Evolutionary conservation across 2,113 vertebrate species (phyloP).

Genomic region (Corvus hawaiiensis): DNA sequence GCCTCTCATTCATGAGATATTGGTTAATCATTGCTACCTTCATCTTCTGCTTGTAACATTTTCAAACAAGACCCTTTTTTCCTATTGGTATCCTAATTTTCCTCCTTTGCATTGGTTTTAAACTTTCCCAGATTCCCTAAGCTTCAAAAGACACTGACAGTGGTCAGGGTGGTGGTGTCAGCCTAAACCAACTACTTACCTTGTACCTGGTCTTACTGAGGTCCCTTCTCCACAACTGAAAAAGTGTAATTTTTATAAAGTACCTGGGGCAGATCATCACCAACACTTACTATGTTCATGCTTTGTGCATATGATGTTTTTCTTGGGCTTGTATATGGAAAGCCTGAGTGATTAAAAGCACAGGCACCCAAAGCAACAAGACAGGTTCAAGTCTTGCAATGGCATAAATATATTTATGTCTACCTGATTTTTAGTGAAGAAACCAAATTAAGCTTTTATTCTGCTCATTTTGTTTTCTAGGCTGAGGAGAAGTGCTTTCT

Average conservation of each 20-base stretch:
- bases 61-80: background rate
- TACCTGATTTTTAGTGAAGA: background rate
- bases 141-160: background rate
- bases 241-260: background rate
- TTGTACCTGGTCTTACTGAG: background rate
- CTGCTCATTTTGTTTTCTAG: slow-evolving; percentile 60
- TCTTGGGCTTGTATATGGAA: background rate
- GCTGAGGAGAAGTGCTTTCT: slow-evolving; percentile 84
- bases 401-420: background rate
- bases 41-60: background rate
- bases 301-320: background rate
- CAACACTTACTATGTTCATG: background rate
- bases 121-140: background rate
- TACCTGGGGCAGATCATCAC: background rate
- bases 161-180: background rate
- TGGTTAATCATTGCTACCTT: background rate
- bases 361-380: background rate
- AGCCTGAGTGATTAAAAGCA: background rate
- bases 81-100: background rate
- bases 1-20: background rate
- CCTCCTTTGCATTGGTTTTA: background rate
- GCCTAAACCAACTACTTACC: background rate
- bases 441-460: background rate
- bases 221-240: background rate
- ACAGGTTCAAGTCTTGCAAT: background rate